Base-by-base conservation (phyloP, 2,888 invertebrate genomes). In the Schizotus pectinicornis region DNA sequence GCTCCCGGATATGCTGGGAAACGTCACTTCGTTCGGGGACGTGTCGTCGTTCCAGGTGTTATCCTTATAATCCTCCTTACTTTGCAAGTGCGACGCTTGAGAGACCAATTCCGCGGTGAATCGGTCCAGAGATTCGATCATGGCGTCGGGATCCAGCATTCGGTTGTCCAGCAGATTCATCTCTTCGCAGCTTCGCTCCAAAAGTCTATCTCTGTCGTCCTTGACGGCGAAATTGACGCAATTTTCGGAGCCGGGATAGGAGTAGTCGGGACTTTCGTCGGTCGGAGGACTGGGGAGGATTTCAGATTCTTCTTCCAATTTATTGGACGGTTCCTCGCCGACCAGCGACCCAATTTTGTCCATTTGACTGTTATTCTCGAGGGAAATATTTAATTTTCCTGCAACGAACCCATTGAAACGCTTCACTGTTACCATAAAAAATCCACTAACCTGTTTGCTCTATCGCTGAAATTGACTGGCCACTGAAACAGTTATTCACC, bases 21-120 rank as follows among this genome's bases (percentile, higher is more conserved):
- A 92, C 0, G 92, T 90, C 32, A 90, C 82, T 74, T 91, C 91
- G 74, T 91, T 90, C 0, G 89, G 89, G 48, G 88, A 88, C 0
- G 89, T 87, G 75, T 91, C 89, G 52, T 92, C 92, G 71, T 90
- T 91, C 92, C 92, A 92, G 0, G 91, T 91, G 73, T 90, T 90
- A 11, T 83, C 82, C 52, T 68, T 71, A 39, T 57, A 61, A 37
- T 70, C 71, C 9, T 76, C 74, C 52, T 77, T 81, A 75, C 71
- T 82, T 80, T 84, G 81, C 62, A 86, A 77, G 58, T 86, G 86
- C 61, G 86, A 85, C 0, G 86, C 86, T 45, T 87, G 87, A 0
- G 86, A 85, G 0, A 88, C 86, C 39, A 88, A 78, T 63, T 87
- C 84, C 7, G 86, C 84, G 0, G 88, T 88, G 11, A 88, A 79